Base-by-base conservation (phyloP, 1,140 invertebrate genomes). In the Steinernema feltiae region DNA sequence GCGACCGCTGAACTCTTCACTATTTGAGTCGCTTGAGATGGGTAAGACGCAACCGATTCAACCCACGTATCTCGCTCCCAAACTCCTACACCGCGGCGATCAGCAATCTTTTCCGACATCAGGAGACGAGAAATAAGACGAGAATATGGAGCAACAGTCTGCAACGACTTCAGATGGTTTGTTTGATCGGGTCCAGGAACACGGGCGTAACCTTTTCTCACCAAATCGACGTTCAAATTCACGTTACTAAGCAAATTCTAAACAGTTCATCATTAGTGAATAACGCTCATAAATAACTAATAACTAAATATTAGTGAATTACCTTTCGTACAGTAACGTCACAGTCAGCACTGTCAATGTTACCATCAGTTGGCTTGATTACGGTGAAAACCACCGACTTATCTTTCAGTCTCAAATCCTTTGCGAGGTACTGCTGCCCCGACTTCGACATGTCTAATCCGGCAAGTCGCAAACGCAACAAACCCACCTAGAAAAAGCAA, bases 11-110 rank as follows among this genome's bases (percentile, higher is more conserved):
- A 78, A 30, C 70, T 31, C 2, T 76, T 71, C 24, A 85, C 53
- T 17, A 86, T 82, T 48, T 84, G 78, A n/a, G 41, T 69, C 0
- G 76, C 71, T 71, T 84, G 79, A 21, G 80, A 74, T 18, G 84
- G 84, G 21, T 79, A 78, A 12, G 83, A 82, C 21, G 74, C 75
- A 18, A 85, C 71, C 15, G 77, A 77, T 70, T 85, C 84, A 1
- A 86, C 85, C 81, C 80, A 84, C 17, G 81, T 79, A 32, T 78
- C 77, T 1, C 84, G 76, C 41, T 85, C 83, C 84, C 84, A 85
- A 7, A 85, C 75, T 3, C 84, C 84, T 18, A 85, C 74, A 3
- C 83, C 84, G 21, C 84, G 82, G 15, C 80, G 78, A 35, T 85
- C 85, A 1, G 84, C 84, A 29, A 85, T 80, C 72, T 86, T 84